A percentile compares a stretch with the other conserved stretches of the same genome.
Evolutionary conservation across 92 coral and sea anemone species (phyloP).

Genomic region (Zoanthus gigantus): DNA sequence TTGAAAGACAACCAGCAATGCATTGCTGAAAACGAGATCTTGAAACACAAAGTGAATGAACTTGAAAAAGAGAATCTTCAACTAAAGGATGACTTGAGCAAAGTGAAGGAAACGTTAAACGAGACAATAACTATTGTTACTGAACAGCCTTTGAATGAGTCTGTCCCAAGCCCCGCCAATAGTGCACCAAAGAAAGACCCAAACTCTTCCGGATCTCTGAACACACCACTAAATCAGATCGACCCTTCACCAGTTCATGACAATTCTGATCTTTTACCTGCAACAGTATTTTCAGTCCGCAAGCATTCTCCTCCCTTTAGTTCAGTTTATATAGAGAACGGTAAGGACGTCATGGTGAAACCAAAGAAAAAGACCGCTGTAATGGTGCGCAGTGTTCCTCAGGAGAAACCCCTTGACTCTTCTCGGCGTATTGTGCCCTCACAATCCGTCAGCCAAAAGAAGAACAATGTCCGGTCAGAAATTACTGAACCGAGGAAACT

Average conservation of each 20-base stretch:
- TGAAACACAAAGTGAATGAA: conserved; percentile 24
- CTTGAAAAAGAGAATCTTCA: conserved; percentile 20
- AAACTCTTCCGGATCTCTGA: background rate
- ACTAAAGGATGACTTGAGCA: conserved; percentile 16
- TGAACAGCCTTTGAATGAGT: background rate
- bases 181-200: background rate
- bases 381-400: background rate
- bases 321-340: conserved; percentile 37
- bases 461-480: conserved; percentile 4
- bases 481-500: background rate
- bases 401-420: background rate
- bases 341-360: conserved; percentile 20
- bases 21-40: background rate
- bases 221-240: background rate
- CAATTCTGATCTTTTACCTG: conserved; percentile 14
- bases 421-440: conserved; percentile 3
- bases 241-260: background rate
- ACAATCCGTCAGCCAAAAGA: background rate
- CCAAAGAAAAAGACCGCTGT: background rate
- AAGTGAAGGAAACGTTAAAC: background rate
- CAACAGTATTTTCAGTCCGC: conserved; percentile 34
- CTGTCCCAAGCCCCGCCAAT: background rate
- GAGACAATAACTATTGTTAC: conserved; percentile 6
- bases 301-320: conserved; percentile 20
- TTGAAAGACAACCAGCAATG: conserved; percentile 5